Evolutionary conservation across 2,888 invertebrate species (phyloP), one percentile per base, ranked within the genome.

Genomic region (Rhagophthalmus giganteus): DNA sequence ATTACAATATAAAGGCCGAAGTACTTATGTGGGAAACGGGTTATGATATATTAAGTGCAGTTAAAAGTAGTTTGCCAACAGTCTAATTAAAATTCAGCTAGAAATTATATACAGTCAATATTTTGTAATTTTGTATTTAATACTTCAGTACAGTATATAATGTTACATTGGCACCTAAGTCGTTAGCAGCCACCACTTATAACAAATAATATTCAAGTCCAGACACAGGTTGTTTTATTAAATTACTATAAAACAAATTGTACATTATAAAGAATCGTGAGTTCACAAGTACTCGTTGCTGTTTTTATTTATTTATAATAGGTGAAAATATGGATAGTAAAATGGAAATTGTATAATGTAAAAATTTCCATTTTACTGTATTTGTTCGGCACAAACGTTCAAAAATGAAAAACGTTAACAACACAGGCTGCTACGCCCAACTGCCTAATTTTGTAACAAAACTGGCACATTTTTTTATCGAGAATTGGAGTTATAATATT

Each of bases 1-100:
- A 38, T 9, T 66, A 68, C 55, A 24, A 50, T 13, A 57, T 75
- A 2, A 69, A 67, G 48, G 61, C 70, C 38, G 46, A 68, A 33
- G 62, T 74, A 12, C 63, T 64, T 50, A 26, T 69, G 33, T 75
- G 74, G 74, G 62, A 65, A 31, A 65, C 55, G 57, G 74, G 72
- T 16, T 51, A 54, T 42, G 71, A 74, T 51, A 71, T 75, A 50
- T 58, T 73, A 32, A 51, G 67, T 31, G 56, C 42, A 57, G 55
- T 68, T 28, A 64, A 52, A 13, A 13, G 35, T 3, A 12, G 11
- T 10, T 9, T 20, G 5, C 25, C 9, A 10, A 20, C 14, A 24
- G 20, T n/a, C n/a, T n/a, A n/a, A n/a, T n/a, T n/a, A n/a, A n/a
- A n/a, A n/a, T n/a, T n/a, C n/a, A n/a, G n/a, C n/a, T n/a, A n/a